Percentiles rank a stretch among this genome's conserved stretches.
phyloP scores from a whole-genome alignment of 2,888 invertebrate species.

The Ormia ochracea region DNA sequence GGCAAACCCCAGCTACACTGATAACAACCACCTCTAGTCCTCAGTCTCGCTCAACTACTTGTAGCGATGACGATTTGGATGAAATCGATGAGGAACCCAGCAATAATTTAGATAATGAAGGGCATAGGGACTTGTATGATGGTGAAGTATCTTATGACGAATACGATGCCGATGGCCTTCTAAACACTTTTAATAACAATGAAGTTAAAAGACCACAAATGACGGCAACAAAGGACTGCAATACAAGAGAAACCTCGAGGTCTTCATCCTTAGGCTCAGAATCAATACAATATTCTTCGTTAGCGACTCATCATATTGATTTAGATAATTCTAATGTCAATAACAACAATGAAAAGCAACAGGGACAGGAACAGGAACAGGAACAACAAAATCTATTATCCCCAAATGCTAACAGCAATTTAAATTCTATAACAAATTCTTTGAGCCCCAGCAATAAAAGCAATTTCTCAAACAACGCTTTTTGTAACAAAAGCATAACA shows the following conservation, averaged over 20 bases:
- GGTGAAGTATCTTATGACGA: slow-evolving; percentile 68
- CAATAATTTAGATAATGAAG: slow-evolving; percentile 45
- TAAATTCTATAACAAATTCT: slow-evolving; percentile 63
- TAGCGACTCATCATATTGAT: slow-evolving; percentile 68
- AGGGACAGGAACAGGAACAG: slow-evolving; percentile 62
- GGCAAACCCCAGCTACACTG: slow-evolving; percentile 33
- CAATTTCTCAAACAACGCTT: background rate
- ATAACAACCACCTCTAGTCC: slow-evolving; percentile 33
- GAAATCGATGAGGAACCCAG: slow-evolving; percentile 59
- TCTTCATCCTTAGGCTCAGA: slow-evolving; percentile 30
- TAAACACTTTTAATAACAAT: slow-evolving; percentile 45
- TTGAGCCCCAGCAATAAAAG: slow-evolving; percentile 38
- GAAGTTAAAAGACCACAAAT: slow-evolving; percentile 33
- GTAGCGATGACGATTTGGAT: slow-evolving; percentile 66
- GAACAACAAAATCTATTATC: slow-evolving; percentile 66
- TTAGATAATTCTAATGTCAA: slow-evolving; percentile 73
- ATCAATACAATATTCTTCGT: slow-evolving; percentile 56
- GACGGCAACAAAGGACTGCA: slow-evolving; percentile 31
- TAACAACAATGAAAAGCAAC: slow-evolving; percentile 62
- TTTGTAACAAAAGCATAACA: slow-evolving; percentile 27
- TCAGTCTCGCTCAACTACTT: slow-evolving; percentile 59
- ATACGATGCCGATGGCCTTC: slow-evolving; percentile 40
- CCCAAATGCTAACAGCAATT: slow-evolving; percentile 68
- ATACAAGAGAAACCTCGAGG: slow-evolving; percentile 23
- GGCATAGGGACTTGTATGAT: slow-evolving; percentile 62